These are phyloP conservation scores for Riptortus pedestris DNA, from an alignment of 1,140 invertebrate species.

Conservation along the genomic window DNA sequence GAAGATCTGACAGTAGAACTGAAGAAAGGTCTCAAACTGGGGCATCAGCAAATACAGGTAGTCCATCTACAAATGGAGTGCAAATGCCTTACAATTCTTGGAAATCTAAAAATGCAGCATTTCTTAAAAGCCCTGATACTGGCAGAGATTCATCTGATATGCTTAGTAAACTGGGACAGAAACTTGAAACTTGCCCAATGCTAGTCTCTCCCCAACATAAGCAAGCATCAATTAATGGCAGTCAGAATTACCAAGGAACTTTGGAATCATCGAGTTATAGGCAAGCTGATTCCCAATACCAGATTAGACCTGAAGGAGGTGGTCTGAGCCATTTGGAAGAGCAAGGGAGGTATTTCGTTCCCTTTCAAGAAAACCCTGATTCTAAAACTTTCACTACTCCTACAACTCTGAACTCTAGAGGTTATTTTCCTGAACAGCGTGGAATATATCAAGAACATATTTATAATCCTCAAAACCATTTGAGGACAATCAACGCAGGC, in stretches of 20 bases:
- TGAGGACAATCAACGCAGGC: too few species aligned
- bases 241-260: not conserved
- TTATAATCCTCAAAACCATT: too few species aligned
- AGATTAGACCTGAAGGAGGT: not conserved
- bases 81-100: conserved; percentile 6
- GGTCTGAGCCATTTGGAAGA: not conserved
- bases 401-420: too few species aligned
- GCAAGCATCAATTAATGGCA: not conserved
- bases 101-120: not conserved
- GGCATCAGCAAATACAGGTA: not conserved
- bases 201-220: not conserved
- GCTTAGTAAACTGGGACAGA: not conserved
- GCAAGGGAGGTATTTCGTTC: not conserved
- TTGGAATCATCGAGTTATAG: not conserved
- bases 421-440: too few species aligned
- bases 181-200: not conserved
- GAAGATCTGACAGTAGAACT: not conserved
- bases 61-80: not conserved
- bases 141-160: not conserved
- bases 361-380: not conserved
- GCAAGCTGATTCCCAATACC: not conserved
- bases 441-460: too few species aligned
- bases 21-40: not conserved
- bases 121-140: not conserved
- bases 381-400: too few species aligned